Base-by-base conservation (phyloP, 2,113 vertebrate genomes). In the Corvus hawaiiensis region DNA sequence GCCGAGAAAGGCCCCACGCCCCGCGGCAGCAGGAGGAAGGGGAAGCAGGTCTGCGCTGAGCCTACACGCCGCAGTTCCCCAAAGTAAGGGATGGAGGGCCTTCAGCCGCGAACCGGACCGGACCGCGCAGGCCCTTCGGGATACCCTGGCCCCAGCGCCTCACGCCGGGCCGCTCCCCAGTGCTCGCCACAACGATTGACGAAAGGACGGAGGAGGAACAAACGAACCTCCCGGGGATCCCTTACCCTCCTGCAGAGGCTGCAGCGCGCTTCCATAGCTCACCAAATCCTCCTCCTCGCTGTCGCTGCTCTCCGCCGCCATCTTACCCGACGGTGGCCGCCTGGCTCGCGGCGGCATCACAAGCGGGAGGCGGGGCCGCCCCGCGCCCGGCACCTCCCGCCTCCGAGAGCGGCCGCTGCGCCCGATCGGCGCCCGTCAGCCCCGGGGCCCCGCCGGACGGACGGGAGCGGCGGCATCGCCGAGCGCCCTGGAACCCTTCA, bases 231-330 rank as follows among this genome's bases (percentile, higher is more conserved):
- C 35, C 1, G 13, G 6, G 6, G 7, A 17, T 12, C 32, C 27
- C n/a, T 94, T 90, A 99, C 99, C 98, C 98, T 99, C 99, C 49
- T 98, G 98, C 59, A 99, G 95, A 1, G 97, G 98, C 87, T 98
- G 98, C 96, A 99, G 94, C 46, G 98, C 94, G 4, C 95, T 98
- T 23, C 99, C 99, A 32, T 97, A 99, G 96, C 59, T 97, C 71
- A 98, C 98, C 90, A 99, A 94, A 3, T 99, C 99, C 63, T 99
- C 99, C 63, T 98, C 98, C 0, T 98, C 98, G 8, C 97, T 96
- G 9, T 98, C 99, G 9, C 97, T 84, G 23, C 94, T 97, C 14
- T 44, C 86, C 5, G 74, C 96, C 90, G 97, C 98, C 99, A 99
- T 99, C 26, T 97, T 90, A 26, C 9, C 6, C 11, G 58, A 96